Evolutionary conservation across 2,888 invertebrate species (phyloP).

Genomic region (Sinhomidia bicolor): DNA sequence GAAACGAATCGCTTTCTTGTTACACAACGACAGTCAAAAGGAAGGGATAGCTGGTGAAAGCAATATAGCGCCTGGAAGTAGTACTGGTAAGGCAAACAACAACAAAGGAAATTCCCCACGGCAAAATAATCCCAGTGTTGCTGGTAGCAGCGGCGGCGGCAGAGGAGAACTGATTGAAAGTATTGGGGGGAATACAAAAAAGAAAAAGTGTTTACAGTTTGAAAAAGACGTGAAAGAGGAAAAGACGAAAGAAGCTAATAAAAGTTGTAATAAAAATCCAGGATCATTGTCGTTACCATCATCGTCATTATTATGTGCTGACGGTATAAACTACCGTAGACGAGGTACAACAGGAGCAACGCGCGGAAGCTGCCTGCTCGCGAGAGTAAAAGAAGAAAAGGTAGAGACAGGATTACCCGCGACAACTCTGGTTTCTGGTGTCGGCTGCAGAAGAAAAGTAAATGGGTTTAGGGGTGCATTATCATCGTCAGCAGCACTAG

Average conservation of each 20-base stretch:
- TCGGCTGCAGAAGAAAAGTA: neutral
- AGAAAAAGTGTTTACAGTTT: constrained; percentile 39
- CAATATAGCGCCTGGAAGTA: too few species aligned
- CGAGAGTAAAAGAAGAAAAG: neutral
- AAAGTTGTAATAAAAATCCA: constrained; percentile 39
- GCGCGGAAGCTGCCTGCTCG: neutral
- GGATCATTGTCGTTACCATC: constrained; percentile 38
- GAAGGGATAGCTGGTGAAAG: neutral
- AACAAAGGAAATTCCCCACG: constrained; percentile 32
- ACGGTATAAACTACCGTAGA: constrained; percentile 21
- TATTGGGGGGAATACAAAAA: constrained; percentile 19
- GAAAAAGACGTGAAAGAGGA: constrained; percentile 1
- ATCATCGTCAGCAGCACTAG: neutral
- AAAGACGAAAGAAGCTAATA: constrained; percentile 43
- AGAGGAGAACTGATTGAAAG: constrained; percentile 28
- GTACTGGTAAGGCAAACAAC: neutral
- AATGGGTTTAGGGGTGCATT: constrained; percentile 5
- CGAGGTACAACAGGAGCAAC: neutral
- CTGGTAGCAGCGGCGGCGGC: neutral
- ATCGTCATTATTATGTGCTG: constrained; percentile 41
- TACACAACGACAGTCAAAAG: constrained; percentile 41
- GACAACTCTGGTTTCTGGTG: neutral
- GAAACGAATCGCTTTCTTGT: constrained; percentile 38
- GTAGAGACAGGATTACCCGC: neutral
- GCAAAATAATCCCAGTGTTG: constrained; percentile 25